A percentile compares a stretch with the other conserved stretches of the same genome.
Conservation (phyloP, 2,113 vertebrate genomes). For the Pachyramphus minor region DNA sequence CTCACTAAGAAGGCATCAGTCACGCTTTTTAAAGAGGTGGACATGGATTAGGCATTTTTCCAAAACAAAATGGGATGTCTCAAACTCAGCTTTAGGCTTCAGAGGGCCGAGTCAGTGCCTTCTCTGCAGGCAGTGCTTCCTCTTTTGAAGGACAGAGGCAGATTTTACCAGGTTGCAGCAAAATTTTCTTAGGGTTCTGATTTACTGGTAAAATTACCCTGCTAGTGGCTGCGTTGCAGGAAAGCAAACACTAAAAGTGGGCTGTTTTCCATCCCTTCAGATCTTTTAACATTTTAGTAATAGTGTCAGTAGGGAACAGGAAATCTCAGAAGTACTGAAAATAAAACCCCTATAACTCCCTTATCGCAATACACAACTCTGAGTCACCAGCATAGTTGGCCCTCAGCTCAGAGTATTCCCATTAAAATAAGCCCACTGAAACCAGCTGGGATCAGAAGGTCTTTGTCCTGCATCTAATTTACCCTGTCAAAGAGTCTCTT, state of each 20-base stretch:
- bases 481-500: neutral
- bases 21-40: neutral
- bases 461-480: constrained; percentile 1
- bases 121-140: neutral
- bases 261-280: neutral
- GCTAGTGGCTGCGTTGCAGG: neutral
- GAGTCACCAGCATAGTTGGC: neutral
- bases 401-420: neutral
- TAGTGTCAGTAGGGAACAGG: neutral
- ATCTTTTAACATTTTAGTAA: neutral
- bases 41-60: neutral
- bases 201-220: neutral
- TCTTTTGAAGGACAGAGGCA: neutral
- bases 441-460: neutral
- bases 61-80: neutral
- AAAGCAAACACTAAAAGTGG: neutral
- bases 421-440: constrained; percentile 1
- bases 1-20: neutral
- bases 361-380: neutral
- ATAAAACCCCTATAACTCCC: neutral
- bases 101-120: neutral
- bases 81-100: neutral
- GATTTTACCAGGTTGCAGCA: neutral
- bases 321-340: neutral
- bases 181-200: neutral